phyloP scores from a whole-genome alignment of 1,140 invertebrate genomes.

The Olivierus martensii region DNA sequence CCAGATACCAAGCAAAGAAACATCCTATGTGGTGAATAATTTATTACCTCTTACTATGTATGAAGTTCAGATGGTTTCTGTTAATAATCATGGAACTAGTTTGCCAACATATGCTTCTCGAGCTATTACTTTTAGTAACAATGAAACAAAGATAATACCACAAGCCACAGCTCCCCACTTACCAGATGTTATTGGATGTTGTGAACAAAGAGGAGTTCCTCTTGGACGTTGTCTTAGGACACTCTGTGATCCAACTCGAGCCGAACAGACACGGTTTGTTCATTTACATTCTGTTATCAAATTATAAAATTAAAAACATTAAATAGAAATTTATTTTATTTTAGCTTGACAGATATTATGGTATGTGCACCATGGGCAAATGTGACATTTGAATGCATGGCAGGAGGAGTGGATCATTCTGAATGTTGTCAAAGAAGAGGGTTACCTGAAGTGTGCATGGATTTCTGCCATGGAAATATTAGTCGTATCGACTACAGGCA shows the following conservation, averaged over 20 bases:
- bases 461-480: constrained; percentile 52
- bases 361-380: constrained; percentile 70
- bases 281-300: no score
- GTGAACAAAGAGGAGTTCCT: constrained; percentile 50
- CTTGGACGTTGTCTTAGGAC: constrained; percentile 56
- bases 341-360: constrained; percentile 45
- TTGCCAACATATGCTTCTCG: constrained; percentile 53
- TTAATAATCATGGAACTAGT: constrained; percentile 55
- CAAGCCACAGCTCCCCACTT: constrained; percentile 26
- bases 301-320: no score
- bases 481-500: constrained; percentile 53
- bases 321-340: no score
- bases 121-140: constrained; percentile 37
- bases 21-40: constrained; percentile 40
- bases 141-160: not conserved
- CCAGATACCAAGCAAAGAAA: constrained; percentile 28
- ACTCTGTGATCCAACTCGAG: constrained; percentile 56
- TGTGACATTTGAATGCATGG: constrained; percentile 58
- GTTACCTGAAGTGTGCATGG: constrained; percentile 49
- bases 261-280: constrained; percentile 37
- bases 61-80: constrained; percentile 52
- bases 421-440: constrained; percentile 54
- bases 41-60: constrained; percentile 62
- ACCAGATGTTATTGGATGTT: constrained; percentile 57
- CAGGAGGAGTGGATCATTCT: constrained; percentile 45